phyloP scores from a whole-genome alignment of 2,888 invertebrate genomes.

The Leucania comma region DNA sequence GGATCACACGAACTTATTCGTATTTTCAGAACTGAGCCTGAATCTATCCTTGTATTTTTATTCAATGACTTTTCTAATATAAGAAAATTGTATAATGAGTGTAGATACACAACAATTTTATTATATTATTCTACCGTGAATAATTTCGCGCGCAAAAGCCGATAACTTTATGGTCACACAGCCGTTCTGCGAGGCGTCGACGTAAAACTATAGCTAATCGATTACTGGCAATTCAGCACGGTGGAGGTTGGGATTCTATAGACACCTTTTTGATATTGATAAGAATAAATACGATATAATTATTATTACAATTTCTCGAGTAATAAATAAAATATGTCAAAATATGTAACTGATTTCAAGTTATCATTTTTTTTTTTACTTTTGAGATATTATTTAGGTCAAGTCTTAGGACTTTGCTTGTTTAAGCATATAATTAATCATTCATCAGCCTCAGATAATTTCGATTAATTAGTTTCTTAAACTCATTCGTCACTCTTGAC shows the following conservation, averaged over 20 bases:
- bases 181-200: conserved; percentile 53
- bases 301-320: too few species aligned
- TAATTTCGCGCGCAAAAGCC: conserved; percentile 33
- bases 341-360: background rate
- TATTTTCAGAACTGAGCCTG: background rate
- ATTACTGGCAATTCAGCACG: conserved; percentile 52
- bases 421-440: conserved; percentile 6
- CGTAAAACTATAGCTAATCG: conserved; percentile 60
- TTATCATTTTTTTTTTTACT: background rate
- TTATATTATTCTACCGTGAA: background rate
- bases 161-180: background rate
- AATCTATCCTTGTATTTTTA: background rate
- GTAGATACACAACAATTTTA: too few species aligned
- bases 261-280: conserved; percentile 38
- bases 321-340: background rate
- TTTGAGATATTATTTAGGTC: background rate
- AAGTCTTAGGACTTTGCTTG: background rate
- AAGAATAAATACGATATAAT: conserved; percentile 3
- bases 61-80: too few species aligned
- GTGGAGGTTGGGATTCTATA: conserved; percentile 46
- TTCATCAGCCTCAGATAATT: background rate
- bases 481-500: too few species aligned
- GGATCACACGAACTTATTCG: background rate
- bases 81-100: too few species aligned
- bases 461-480: background rate